phyloP scores from a whole-genome alignment of 2,888 invertebrate genomes.

The Allygus modestus region DNA sequence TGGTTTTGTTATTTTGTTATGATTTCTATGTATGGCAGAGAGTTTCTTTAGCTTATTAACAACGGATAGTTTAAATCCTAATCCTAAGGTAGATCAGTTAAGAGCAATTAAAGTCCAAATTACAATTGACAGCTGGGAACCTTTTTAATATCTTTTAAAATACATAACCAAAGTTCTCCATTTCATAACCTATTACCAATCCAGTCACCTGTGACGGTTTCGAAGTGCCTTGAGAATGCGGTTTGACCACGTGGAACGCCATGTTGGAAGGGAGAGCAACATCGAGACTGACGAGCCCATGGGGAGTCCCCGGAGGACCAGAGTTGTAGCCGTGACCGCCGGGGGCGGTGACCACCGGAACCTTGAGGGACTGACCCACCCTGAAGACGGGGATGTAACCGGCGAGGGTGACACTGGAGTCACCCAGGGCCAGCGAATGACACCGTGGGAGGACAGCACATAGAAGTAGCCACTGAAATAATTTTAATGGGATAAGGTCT shows the following conservation, averaged over 20 bases:
- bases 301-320: neutral
- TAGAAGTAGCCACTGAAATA: neutral
- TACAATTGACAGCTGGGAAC: no score
- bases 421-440: neutral
- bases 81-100: no score
- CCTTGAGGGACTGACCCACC: neutral
- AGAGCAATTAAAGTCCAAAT: no score
- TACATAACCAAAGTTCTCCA: no score
- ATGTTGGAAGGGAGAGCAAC: neutral
- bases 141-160: no score
- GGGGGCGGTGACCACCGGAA: neutral
- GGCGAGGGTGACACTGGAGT: neutral
- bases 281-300: neutral
- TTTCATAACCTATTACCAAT: no score
- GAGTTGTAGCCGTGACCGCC: neutral
- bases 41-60: no score
- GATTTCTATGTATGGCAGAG: no score
- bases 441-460: neutral
- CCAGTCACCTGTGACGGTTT: neutral
- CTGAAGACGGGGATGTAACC: conserved; percentile 8
- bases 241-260: neutral
- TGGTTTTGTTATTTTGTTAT: no score
- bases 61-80: no score
- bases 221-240: neutral
- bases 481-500: no score